These are phyloP conservation scores for Opisthograptis luteolata DNA, from an alignment of 2,888 invertebrate genomes.

Conservation along the genomic window DNA sequence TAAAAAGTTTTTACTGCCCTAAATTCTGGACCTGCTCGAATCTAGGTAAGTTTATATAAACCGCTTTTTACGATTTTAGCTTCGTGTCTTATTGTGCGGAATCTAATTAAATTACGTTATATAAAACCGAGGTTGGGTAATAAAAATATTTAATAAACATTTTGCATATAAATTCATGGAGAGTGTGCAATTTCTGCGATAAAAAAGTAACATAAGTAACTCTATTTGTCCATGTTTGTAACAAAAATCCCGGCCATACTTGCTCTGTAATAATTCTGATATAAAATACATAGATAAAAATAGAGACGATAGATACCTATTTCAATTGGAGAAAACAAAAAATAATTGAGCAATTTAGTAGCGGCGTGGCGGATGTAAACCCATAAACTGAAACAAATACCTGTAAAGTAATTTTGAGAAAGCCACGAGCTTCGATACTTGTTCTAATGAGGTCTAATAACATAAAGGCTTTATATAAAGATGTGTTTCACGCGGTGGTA, in stretches of 20 bases:
- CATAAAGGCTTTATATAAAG: constrained; percentile 8
- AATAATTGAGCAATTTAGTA: neutral
- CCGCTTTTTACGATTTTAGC: constrained; percentile 19
- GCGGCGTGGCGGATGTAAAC: too few species aligned
- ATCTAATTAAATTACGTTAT: constrained; percentile 12
- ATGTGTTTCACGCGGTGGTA: constrained; percentile 8
- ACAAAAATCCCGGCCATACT: too few species aligned
- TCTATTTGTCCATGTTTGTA: too few species aligned
- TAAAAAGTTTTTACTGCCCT: constrained; percentile 32
- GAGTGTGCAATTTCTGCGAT: too few species aligned
- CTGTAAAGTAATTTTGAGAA: neutral
- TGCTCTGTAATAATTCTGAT: too few species aligned
- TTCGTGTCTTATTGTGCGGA: constrained; percentile 13
- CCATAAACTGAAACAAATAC: too few species aligned
- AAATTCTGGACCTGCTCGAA: constrained; percentile 9
- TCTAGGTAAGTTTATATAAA: constrained; percentile 17
- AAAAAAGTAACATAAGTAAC: too few species aligned
- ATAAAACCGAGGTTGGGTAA: neutral
- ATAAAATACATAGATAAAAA: too few species aligned
- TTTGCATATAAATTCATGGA: neutral
- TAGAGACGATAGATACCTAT: too few species aligned
- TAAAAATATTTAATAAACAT: neutral
- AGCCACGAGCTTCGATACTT: neutral
- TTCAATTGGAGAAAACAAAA: too few species aligned
- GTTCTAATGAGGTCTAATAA: constrained; percentile 12